Evolutionary conservation across 1,140 invertebrate genomes (phyloP).

Genomic region (Lasioglossum baleicum): DNA sequence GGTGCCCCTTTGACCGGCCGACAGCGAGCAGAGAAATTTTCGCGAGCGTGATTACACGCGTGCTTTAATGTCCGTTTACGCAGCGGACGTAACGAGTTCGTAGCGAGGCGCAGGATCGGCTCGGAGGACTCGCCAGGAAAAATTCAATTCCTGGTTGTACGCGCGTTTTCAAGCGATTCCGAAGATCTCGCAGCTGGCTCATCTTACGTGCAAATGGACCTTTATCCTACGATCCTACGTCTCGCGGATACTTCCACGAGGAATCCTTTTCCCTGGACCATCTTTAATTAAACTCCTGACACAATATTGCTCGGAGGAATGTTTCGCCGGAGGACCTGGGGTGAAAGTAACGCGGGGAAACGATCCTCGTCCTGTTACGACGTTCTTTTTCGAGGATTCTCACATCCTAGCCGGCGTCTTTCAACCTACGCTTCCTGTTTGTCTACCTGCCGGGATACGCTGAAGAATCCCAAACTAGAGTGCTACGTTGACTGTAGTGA

Average conservation of each 20-base stretch:
- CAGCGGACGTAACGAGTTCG: too few species aligned
- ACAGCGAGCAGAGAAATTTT: constrained; percentile 1
- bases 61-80: too few species aligned
- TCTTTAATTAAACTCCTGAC: constrained; percentile 44
- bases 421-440: constrained; percentile 10
- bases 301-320: constrained; percentile 23
- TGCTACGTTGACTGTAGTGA: constrained; percentile 20
- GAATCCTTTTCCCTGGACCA: constrained; percentile 19
- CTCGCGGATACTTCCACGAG: background rate
- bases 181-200: too few species aligned
- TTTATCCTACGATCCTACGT: background rate
- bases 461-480: constrained; percentile 26
- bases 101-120: too few species aligned
- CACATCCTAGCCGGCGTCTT: background rate
- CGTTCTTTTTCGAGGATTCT: background rate
- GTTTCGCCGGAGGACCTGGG: constrained; percentile 8
- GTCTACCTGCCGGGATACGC: constrained; percentile 4
- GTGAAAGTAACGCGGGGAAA: constrained; percentile 27
- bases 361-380: background rate
- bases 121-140: too few species aligned
- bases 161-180: too few species aligned
- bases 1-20: too few species aligned
- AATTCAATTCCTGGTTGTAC: too few species aligned
- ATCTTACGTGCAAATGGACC: background rate
- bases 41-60: constrained; percentile 5